phyloP scores from a whole-genome alignment of 2,113 vertebrate species.

The Isurus oxyrinchus region DNA sequence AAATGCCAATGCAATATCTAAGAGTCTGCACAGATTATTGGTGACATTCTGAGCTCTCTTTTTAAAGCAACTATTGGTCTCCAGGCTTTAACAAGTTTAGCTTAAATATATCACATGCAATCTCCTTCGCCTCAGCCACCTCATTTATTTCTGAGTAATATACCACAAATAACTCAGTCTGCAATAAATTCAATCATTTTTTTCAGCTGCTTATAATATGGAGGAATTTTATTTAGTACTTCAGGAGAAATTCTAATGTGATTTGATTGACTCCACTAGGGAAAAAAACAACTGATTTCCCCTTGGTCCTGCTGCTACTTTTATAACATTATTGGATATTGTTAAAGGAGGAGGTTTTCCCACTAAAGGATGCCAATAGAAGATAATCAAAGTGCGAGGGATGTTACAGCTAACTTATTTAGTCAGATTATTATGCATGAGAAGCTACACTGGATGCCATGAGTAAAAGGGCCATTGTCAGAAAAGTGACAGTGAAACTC shows the following conservation, averaged over 20 bases:
- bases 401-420: background rate
- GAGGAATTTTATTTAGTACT: background rate
- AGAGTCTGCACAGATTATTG: background rate
- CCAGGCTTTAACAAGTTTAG: background rate
- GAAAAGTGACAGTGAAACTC: background rate
- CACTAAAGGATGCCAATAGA: background rate
- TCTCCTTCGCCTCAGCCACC: background rate
- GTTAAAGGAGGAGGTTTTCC: background rate
- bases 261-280: background rate
- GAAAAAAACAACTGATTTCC: background rate
- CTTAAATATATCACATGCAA: background rate
- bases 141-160: background rate
- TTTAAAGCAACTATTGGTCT: background rate
- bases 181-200: constrained; percentile 14
- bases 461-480: too few species aligned
- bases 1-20: background rate
- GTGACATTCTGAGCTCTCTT: background rate
- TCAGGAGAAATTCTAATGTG: constrained; percentile 17
- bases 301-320: background rate
- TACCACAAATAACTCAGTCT: background rate
- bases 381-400: background rate
- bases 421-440: background rate
- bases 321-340: background rate
- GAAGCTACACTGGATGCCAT: background rate
- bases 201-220: background rate